A percentile compares a stretch with the other conserved stretches of the same genome.
phyloP scores from a whole-genome alignment of 1,140 invertebrate genomes.

The Drosophila kikkawai region DNA sequence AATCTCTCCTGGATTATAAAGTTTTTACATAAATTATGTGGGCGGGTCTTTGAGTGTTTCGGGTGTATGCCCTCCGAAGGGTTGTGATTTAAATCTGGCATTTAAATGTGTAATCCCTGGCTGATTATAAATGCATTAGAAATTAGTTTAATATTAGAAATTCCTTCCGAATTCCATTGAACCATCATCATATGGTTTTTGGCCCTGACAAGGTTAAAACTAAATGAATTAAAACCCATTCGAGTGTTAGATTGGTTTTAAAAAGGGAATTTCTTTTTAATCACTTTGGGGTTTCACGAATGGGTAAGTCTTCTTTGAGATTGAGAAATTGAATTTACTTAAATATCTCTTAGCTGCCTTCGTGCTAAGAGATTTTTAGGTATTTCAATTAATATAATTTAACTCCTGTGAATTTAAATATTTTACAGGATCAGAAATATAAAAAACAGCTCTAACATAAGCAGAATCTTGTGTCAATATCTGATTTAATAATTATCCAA shows the following conservation, averaged over 20 bases:
- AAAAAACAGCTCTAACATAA: background rate
- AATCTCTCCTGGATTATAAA: conserved; percentile 58
- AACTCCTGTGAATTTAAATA: too few relatives aligned
- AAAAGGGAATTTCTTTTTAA: background rate
- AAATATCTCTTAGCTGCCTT: background rate
- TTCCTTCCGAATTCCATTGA: conserved; percentile 26
- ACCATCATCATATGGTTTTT: background rate
- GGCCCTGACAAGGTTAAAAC: background rate
- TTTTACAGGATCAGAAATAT: background rate
- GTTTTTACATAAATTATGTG: conserved; percentile 74
- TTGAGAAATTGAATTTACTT: background rate
- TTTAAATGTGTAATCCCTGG: conserved; percentile 63
- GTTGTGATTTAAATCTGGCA: conserved; percentile 52
- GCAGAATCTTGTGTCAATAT: background rate
- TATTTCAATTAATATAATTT: too few relatives aligned
- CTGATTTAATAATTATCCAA: too few relatives aligned
- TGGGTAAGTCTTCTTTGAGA: background rate
- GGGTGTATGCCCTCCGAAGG: conserved; percentile 4
- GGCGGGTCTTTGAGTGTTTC: background rate
- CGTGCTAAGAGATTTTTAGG: too few relatives aligned
- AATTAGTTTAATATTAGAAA: conserved; percentile 25
- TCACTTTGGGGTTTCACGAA: background rate
- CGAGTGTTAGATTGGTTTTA: background rate
- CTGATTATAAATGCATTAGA: conserved; percentile 62
- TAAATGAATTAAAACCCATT: conserved; percentile 17